phyloP scores from a whole-genome alignment of 2,797 vertebrate species.

The Rhadinocentrus ornatus region DNA sequence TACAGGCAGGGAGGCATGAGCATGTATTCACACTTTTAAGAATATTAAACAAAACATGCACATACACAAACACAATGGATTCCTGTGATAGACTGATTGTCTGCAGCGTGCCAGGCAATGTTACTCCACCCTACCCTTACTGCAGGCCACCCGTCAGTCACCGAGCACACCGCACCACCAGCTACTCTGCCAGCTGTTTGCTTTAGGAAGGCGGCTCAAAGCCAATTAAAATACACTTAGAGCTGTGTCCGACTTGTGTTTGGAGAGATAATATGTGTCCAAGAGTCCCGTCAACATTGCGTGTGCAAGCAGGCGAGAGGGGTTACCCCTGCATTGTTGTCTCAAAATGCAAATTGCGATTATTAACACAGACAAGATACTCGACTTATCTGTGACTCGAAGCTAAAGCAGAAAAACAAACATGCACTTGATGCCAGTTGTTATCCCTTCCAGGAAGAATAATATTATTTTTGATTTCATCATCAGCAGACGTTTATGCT shows the following conservation, averaged over 20 bases:
- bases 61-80: slow-evolving; percentile 76
- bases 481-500: slow-evolving; percentile 36
- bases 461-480: slow-evolving; percentile 58
- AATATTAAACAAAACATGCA: slow-evolving; percentile 37
- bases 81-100: slow-evolving; percentile 83
- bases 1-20: slow-evolving; percentile 27
- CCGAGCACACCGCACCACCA: slow-evolving; percentile 81
- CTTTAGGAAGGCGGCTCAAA: slow-evolving; percentile 88
- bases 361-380: slow-evolving; percentile 59
- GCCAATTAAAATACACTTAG: slow-evolving; percentile 95
- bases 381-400: slow-evolving; percentile 43
- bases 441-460: slow-evolving; percentile 38
- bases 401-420: slow-evolving; percentile 45
- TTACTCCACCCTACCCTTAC: slow-evolving; percentile 75
- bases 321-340: slow-evolving; percentile 67
- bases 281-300: slow-evolving; percentile 66
- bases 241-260: slow-evolving; percentile 83
- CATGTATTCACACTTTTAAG: slow-evolving; percentile 52
- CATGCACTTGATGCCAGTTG: neutral
- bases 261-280: slow-evolving; percentile 86
- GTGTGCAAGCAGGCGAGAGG: slow-evolving; percentile 33
- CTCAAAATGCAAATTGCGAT: slow-evolving; percentile 47
- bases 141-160: slow-evolving; percentile 86
- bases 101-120: slow-evolving; percentile 71
- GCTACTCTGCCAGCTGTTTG: slow-evolving; percentile 87